A percentile compares a stretch with the other conserved stretches of the same genome.
These are phyloP conservation scores for Astyanax mexicanus DNA, from an alignment of 2,797 vertebrate species.

Conservation along the genomic window DNA sequence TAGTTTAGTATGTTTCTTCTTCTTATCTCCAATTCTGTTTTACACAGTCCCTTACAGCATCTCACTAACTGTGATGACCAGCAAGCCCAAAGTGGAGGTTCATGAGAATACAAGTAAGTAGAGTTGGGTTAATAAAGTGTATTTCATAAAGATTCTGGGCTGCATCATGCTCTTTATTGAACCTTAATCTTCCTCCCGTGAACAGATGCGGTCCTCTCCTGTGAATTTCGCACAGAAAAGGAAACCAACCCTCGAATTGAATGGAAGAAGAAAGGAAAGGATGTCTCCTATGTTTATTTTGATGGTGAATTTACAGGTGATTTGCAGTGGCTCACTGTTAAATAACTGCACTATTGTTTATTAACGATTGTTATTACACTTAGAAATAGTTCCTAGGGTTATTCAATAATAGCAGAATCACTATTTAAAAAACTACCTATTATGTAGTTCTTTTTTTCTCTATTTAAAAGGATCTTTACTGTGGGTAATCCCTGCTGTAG, in stretches of 20 bases:
- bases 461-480: too few species aligned
- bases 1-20: not conserved
- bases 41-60: constrained; percentile 65
- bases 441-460: too few species aligned
- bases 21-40: constrained; percentile 13
- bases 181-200: constrained; percentile 3
- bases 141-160: not conserved
- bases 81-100: constrained; percentile 73
- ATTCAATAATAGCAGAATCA: too few species aligned
- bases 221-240: constrained; percentile 85
- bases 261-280: constrained; percentile 90
- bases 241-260: constrained; percentile 85
- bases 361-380: too few species aligned
- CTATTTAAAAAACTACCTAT: too few species aligned
- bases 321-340: too few species aligned
- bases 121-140: not conserved
- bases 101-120: constrained; percentile 78
- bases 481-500: too few species aligned
- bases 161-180: not conserved
- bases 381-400: too few species aligned
- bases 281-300: constrained; percentile 90
- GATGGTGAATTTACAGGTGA: constrained; percentile 81
- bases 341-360: too few species aligned
- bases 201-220: constrained; percentile 87
- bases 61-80: constrained; percentile 76